Base-by-base conservation (phyloP, 2,888 invertebrate species). In the Leptopilina drosophilae region DNA sequence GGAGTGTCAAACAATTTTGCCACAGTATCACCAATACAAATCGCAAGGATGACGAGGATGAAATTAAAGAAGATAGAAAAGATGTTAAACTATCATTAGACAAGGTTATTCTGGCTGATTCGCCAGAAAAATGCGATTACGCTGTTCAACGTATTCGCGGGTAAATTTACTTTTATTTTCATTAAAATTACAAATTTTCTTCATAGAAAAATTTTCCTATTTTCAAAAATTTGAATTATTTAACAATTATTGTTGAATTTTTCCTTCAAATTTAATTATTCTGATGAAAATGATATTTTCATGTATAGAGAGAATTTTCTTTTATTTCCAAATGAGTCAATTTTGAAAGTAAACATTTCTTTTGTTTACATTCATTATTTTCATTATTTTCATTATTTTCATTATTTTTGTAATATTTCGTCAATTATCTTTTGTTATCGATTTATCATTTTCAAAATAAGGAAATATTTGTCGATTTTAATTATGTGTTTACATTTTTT, bases 111-210 rank as follows among this genome's bases (percentile, higher is more conserved):
- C 81, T 91, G 82, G 91, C 88, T 12, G 91, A 91, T 85, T 89
- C 91, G 49, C 87, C 87, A 80, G 90, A 91, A 82, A 89, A 89
- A 83, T 91, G 91, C 81, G 90, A 91, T 87, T 89, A 89, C 82
- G 91, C 91, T 81, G 86, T 91, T 86, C 88, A 91, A 85, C 88
- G 88, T 87, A 90, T 91, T 89, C 87, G 86, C 86, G 84, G 89
- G 91, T 91, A 88, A 88, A 65, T 42, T 65, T 6, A 26, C n/a
- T n/a, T 56, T 14, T 12, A 11, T 11, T 8, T 53, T 53, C 11
- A 53, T 53, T 53, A 53, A 20, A 20, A 20, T 20, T 0, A 20
- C 20, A 20, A 20, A 20, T n/a, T n/a, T n/a, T n/a, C n/a, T n/a
- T n/a, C n/a, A n/a, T 20, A 20, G 20, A 20, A 20, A 20, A 20